Base-by-base conservation (phyloP, 1,140 invertebrate genomes). In the Polyergus mexicanus region DNA sequence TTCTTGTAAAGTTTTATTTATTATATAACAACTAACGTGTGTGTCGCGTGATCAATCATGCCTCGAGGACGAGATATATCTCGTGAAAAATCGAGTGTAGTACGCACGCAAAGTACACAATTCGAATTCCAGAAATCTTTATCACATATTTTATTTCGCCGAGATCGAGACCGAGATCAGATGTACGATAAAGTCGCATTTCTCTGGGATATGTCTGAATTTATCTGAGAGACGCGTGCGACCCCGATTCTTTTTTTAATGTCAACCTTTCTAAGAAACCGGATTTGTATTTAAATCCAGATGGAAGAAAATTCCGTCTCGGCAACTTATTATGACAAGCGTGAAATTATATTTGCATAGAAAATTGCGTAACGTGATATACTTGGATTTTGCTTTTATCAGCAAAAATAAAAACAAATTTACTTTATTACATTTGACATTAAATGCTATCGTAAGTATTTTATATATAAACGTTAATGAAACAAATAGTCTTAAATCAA, bases 121-220 rank as follows among this genome's bases (percentile, higher is more conserved):
- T 25, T n/a, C n/a, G 41, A 54, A 54, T 54, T 78, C 25, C 16
- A 32, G 44, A 54, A 80, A 56, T 66, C 19, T 47, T n/a, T 47
- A 41, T 5, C 22, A 28, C 35, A 5, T 28, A 38, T 8, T 77
- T 66, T 68, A 54, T 78, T 68, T 78, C 19, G 7, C 32, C 2
- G 44, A 28, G 44, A 69, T 16, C 44, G 28, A 68, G 44, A 69
- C 13, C 32, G 41, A 51, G 22, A 66, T 1, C 11, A 66, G 62
- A 78, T 35, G 4, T 69, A 69, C 0, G 19, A 32, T 13, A 4
- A 35, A 80, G 66, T 22, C 32, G 19, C 0, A 32, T 77, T 16
- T 68, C 22, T 54, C 28, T 78, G 13, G 1, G 2, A 13, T 11
- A 32, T 19, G 41, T 66, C 41, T 78, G 28, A 35, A 41, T 68